Base-by-base conservation (phyloP, 1,140 invertebrate genomes). In the Drosophila santomea region DNA sequence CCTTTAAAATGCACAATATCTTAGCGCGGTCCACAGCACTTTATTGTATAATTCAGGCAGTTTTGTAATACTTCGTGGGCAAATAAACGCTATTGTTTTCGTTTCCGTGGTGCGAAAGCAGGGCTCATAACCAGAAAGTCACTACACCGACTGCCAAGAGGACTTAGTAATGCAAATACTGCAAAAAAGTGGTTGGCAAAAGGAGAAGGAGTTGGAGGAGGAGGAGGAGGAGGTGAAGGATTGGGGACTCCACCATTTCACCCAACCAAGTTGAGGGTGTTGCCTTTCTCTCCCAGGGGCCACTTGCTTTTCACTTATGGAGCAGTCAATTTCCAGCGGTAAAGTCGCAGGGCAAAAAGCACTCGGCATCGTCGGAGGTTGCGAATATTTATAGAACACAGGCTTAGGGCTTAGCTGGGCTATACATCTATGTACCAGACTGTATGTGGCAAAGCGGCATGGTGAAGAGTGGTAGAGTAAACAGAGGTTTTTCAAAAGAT, bases 121-220 rank as follows among this genome's bases (percentile, higher is more conserved):
- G 35, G 44, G 44, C 23, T 59, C 57, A 59, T 59, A 59, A 59
- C 57, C 17, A 47, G n/a, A 66, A 64, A 66, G 64, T 68, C 64
- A 68, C 64, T 60, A 64, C 64, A 68, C 48, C n/a, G 38, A 20
- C 38, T 52, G 63, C 47, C 64, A 68, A 28, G 64, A 68, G 64
- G 60, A 52, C 64, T 68, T 68, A 68, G 64, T 38, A 68, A 68
- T 68, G 60, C 64, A 68, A 68, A 68, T 68, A 36, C 28, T 50
- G 36, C 64, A 66, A 23, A 56, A 15, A 23, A 63, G 15, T 17
- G 23, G 38, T 3, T n/a, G 43, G 57, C n/a, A 58, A 20, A 17
- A 1, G 47, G 7, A 67, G 23, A 12, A n/a, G 32, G 3, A 1
- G 36, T 14, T 4, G 32, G 32, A 3, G 20, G 38, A 3, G 12